Percentiles rank a stretch among this genome's conserved stretches.
Evolutionary conservation across 2,797 vertebrate species (phyloP).

Genomic region (Scolopax rusticola): DNA sequence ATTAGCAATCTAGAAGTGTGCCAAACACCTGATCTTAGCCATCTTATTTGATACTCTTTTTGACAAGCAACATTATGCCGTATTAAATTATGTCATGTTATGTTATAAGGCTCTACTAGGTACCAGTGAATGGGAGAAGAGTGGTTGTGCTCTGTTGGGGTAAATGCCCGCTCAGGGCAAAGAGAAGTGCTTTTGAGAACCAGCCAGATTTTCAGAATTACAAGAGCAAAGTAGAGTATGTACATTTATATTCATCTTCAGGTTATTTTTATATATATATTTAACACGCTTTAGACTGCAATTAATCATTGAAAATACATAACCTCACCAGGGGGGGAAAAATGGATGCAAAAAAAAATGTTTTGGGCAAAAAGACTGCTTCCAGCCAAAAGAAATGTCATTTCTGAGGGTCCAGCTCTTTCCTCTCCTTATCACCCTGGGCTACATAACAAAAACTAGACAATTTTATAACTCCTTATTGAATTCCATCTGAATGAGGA

Average conservation of each 20-base stretch:
- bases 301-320: neutral
- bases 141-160: neutral
- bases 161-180: neutral
- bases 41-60: constrained; percentile 5
- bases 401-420: neutral
- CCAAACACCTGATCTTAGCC: constrained; percentile 60
- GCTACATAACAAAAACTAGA: neutral
- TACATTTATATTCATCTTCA: neutral
- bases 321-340: accelerated
- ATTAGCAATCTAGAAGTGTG: constrained; percentile 59
- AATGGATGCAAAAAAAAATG: neutral
- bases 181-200: neutral
- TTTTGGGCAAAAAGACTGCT: neutral
- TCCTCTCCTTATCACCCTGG: neutral
- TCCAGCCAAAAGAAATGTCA: neutral
- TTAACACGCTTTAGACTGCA: neutral
- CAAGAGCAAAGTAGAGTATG: neutral
- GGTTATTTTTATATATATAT: neutral
- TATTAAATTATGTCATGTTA: constrained; percentile 64
- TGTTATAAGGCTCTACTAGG: constrained; percentile 36
- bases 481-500: neutral
- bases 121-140: neutral
- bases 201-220: neutral
- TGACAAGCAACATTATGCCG: constrained; percentile 58
- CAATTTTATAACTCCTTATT: neutral